Conservation (phyloP, 2,797 vertebrate species). For the Molossus alvarezi region DNA sequence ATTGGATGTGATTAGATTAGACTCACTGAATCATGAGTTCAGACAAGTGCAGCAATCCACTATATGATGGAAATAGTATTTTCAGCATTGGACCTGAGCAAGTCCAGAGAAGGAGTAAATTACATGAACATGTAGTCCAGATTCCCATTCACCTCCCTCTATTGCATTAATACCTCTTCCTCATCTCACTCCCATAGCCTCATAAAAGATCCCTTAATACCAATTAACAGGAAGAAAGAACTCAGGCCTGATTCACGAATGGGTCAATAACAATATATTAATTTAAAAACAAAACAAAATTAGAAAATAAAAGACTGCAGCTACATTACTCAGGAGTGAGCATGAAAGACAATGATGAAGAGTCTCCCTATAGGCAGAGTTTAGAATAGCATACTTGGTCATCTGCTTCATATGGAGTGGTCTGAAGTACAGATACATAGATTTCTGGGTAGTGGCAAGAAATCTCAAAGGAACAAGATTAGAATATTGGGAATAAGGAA, state of each 20-base stretch:
- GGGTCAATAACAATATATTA: neutral
- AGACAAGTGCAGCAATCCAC: neutral
- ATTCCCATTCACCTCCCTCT: neutral
- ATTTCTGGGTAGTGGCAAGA: neutral
- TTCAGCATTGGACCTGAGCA: neutral
- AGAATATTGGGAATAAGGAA: neutral
- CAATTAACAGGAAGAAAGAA: constrained; percentile 24
- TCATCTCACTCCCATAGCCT: neutral
- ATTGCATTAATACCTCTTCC: neutral
- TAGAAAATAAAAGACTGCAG: neutral
- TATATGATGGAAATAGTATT: neutral
- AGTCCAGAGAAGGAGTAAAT: neutral
- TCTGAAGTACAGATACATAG: neutral
- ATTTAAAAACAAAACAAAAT: neutral
- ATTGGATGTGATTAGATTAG: neutral
- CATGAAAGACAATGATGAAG: neutral
- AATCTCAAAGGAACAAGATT: neutral
- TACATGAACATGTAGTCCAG: neutral
- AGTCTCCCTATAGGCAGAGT: neutral
- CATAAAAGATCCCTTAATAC: neutral
- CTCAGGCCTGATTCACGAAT: neutral
- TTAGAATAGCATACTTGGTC: neutral
- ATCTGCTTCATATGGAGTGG: neutral
- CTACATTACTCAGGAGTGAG: neutral
- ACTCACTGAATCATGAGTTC: neutral